Base-by-base conservation (phyloP, 2,888 invertebrate genomes). In the Cephonodes hylas region DNA sequence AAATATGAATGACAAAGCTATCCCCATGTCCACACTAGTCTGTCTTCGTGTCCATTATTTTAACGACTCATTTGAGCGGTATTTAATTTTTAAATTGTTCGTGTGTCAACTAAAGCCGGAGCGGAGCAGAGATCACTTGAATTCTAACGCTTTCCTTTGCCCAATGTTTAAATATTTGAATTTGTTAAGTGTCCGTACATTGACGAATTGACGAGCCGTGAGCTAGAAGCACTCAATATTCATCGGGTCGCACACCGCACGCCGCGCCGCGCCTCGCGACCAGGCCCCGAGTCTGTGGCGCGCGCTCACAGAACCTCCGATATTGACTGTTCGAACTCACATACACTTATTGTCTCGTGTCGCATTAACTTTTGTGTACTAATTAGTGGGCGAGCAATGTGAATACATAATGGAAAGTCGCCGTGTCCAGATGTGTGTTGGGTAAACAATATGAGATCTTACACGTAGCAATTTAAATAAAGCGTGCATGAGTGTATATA, bases 121-220 rank as follows among this genome's bases (percentile, higher is more conserved):
- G 81, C 84, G 81, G 76, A 83, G 86, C 80, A 78, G 79, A 88
- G 90, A 92, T 91, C 91, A 91, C 92, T 92, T 91, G 90, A 92
- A 91, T 91, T 90, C 91, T 91, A 91, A 92, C 92, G 91, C 92
- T 92, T 92, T 92, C 87, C 88, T 92, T 89, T 86, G 89, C 84
- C 88, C 89, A 88, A 86, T 77, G 88, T 79, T 83, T 83, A 89
- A 92, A 92, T 92, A 92, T 92, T 92, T 91, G 85, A 86, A 90
- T 90, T 87, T 85, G 83, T 89, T 91, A 92, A 92, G 92, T 91
- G 91, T 87, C 86, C 88, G 83, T 87, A 85, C 89, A 89, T 86
- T 88, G 88, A 86, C 86, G 86, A 86, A 82, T 85, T 85, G 85
- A 84, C 79, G 85, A 85, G 84, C 81, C 84, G 78, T 83, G 86